phyloP scores from a whole-genome alignment of 2,113 vertebrate genomes.

The Shinisaurus crocodilurus region DNA sequence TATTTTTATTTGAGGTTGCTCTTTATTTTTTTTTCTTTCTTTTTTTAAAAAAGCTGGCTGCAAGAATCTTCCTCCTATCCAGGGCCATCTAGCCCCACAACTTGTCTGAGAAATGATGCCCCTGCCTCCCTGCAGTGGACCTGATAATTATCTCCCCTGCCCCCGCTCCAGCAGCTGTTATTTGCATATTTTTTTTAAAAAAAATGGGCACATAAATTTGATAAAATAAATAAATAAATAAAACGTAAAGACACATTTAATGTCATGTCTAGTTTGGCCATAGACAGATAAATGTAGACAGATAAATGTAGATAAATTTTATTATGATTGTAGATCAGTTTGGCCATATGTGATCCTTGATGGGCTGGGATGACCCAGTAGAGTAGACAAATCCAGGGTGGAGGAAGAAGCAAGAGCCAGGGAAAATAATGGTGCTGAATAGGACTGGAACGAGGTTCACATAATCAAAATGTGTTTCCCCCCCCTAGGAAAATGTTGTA shows the following conservation, averaged over 20 bases:
- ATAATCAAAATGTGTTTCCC: neutral
- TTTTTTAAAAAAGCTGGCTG: neutral
- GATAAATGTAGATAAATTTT: too few species aligned
- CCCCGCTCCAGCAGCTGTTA: neutral
- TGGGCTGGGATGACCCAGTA: neutral
- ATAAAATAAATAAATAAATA: neutral
- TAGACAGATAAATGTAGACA: too few species aligned
- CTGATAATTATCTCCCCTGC: neutral
- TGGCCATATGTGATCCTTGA: neutral
- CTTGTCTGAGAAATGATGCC: neutral
- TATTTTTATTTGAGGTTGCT: neutral
- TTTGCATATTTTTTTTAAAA: neutral
- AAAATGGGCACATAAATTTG: too few species aligned
- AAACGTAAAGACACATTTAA: neutral
- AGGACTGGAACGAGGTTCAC: neutral
- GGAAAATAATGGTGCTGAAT: neutral
- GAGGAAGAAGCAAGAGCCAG: neutral
- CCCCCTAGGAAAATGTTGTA: neutral
- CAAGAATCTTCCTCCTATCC: neutral
- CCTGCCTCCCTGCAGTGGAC: neutral
- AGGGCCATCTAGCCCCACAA: neutral
- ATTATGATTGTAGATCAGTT: neutral
- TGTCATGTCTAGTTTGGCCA: neutral
- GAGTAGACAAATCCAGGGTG: neutral
- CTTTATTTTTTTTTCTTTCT: neutral